phyloP scores from a whole-genome alignment of 2,888 invertebrate species.

The Drosophila sordidapex region DNA sequence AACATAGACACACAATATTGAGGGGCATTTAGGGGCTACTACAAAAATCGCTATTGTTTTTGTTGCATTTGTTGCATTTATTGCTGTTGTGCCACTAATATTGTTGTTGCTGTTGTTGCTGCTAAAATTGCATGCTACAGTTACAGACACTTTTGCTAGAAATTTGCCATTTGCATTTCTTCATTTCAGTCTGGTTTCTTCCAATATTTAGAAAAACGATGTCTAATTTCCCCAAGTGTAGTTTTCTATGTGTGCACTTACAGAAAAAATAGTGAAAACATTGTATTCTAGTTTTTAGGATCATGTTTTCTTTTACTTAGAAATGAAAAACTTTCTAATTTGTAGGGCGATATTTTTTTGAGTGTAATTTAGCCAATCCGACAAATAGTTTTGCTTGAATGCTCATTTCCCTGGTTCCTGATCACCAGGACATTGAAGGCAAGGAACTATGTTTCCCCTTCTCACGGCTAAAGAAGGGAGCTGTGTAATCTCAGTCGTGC shows the following conservation, averaged over 20 bases:
- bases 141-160: not conserved
- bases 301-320: not conserved
- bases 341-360: not conserved
- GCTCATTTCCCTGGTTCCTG: not conserved
- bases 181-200: not conserved
- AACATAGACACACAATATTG: conserved; percentile 37
- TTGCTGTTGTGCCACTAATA: not conserved
- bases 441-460: too few relatives aligned
- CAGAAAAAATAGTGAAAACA: not conserved
- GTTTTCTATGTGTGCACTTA: not conserved
- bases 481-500: too few relatives aligned
- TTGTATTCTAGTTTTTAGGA: not conserved
- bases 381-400: too few relatives aligned
- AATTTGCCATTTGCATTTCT: not conserved
- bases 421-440: too few relatives aligned
- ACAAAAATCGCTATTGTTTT: not conserved
- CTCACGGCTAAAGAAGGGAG: too few relatives aligned
- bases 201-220: not conserved
- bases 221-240: not conserved
- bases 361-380: not conserved
- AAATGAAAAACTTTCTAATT: not conserved
- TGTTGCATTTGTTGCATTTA: not conserved
- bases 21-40: not conserved
- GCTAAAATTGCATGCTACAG: not conserved
- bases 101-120: not conserved